phyloP scores from a whole-genome alignment of 2,797 vertebrate genomes.

The Brotula barbata region DNA sequence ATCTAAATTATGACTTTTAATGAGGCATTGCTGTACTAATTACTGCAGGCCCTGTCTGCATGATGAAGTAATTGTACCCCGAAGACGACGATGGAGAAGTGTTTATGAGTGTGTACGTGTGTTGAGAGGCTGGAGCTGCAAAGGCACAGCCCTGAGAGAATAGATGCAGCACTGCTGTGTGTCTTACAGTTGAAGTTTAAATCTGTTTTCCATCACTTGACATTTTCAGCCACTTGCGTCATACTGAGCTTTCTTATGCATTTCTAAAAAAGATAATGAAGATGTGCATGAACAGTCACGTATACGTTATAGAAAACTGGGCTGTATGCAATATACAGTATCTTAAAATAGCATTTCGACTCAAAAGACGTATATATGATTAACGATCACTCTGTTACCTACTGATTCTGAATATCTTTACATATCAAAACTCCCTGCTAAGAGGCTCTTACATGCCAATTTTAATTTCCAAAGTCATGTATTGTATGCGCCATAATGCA shows the following conservation, averaged over 20 bases:
- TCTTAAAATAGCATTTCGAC: not conserved
- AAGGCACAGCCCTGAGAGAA: constrained; percentile 1
- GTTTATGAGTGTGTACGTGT: constrained; percentile 17
- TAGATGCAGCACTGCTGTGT: not conserved
- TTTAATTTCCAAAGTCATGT: too few species aligned
- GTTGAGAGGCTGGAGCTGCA: not conserved
- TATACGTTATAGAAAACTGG: not conserved
- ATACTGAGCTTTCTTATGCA: not conserved
- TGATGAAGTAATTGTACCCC: constrained; percentile 55
- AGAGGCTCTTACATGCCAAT: too few species aligned
- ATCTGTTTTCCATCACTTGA: not conserved
- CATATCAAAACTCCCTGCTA: too few species aligned
- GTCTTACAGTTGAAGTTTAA: not conserved
- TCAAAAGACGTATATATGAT: not conserved
- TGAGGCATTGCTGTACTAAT: constrained; percentile 62
- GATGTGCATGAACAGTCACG: not conserved
- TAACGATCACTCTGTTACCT: not conserved
- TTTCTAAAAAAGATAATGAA: constrained; percentile 26
- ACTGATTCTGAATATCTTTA: not conserved
- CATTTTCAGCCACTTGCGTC: not conserved
- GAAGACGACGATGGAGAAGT: constrained; percentile 24
- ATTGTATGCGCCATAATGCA: too few species aligned
- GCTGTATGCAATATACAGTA: not conserved
- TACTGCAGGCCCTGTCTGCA: constrained; percentile 41
- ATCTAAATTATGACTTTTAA: constrained; percentile 65